Evolutionary conservation across 2,888 invertebrate species (phyloP), one percentile per base, ranked within the genome.

Genomic region (Brachyptera risi): DNA sequence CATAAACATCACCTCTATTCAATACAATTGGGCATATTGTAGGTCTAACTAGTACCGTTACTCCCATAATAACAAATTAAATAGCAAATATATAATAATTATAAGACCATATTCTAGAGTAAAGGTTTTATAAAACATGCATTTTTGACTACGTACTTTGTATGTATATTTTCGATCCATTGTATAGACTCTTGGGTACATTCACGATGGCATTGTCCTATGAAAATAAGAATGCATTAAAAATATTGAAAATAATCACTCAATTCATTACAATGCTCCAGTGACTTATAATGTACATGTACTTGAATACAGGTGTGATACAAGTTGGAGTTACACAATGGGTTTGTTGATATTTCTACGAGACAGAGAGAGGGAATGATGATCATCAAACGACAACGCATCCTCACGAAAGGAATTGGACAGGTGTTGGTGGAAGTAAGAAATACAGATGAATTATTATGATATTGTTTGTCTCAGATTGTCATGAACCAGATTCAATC

Each of bases 121-220:
- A n/a, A n/a, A 31, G 7, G 5, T 11, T 11, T 7, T 31, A 31
- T 7, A 5, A 31, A 31, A 31, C 5, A 11, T 7, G 11, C 7
- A 31, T 31, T 31, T 5, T 31, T 7, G 11, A 11, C 7, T 72
- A 78, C 83, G 83, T 77, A 88, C 89, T 78, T 74, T 80, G 79
- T 58, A 90, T 80, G 71, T 80, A 84, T 61, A 91, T 80, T 73
- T 85, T 82, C 1, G 90, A 85, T 65, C 82, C 83, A 71, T 84
- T 84, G 74, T 85, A 87, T 68, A 91, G 75, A 81, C 77, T 90
- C 81, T 77, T 85, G 71, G 76, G 68, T 49, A 75, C 68, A 23
- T 68, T 69, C 57, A 67, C 68, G 13, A 31, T 13, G n/a, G 21
- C 17, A 19, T 50, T 19, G 23, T 63, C 58, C 61, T 61, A 42